A percentile compares a stretch with the other conserved stretches of the same genome.
These are phyloP conservation scores for Incurvaria masculella DNA, from an alignment of 2,888 invertebrate species.

Conservation along the genomic window DNA sequence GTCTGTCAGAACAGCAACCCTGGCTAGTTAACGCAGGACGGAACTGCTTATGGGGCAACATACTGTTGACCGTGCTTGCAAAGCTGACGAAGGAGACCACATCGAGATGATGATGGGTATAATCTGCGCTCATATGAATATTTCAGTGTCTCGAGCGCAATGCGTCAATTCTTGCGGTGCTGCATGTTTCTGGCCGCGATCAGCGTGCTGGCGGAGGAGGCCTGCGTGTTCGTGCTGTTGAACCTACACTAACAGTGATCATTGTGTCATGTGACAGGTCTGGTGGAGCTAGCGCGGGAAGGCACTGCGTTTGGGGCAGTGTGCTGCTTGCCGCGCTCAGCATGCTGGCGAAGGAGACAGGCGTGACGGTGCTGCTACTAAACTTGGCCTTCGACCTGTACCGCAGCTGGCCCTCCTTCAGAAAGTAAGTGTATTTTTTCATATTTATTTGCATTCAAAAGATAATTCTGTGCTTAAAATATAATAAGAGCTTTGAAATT, in stretches of 20 bases:
- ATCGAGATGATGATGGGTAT: neutral
- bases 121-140: neutral
- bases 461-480: too few relatives aligned
- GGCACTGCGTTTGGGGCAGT: constrained; percentile 62
- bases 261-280: constrained; percentile 45
- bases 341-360: constrained; percentile 87
- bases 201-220: constrained; percentile 85
- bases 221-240: constrained; percentile 64
- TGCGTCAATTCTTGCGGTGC: constrained; percentile 56
- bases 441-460: too few relatives aligned
- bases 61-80: too few relatives aligned
- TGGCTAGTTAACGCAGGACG: too few relatives aligned
- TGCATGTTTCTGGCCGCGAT: constrained; percentile 70
- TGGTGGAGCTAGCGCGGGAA: constrained; percentile 42
- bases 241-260: too few relatives aligned
- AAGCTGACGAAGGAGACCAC: too few relatives aligned
- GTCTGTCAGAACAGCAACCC: too few relatives aligned
- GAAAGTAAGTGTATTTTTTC: constrained; percentile 53
- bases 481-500: too few relatives aligned
- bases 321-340: constrained; percentile 70
- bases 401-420: constrained; percentile 66
- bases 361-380: constrained; percentile 71
- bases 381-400: constrained; percentile 77
- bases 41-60: too few relatives aligned
- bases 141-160: constrained; percentile 20